Percentiles rank a stretch among this genome's conserved stretches.
phyloP scores from a whole-genome alignment of 2,888 invertebrate species.

The Lasioglossum morio region DNA sequence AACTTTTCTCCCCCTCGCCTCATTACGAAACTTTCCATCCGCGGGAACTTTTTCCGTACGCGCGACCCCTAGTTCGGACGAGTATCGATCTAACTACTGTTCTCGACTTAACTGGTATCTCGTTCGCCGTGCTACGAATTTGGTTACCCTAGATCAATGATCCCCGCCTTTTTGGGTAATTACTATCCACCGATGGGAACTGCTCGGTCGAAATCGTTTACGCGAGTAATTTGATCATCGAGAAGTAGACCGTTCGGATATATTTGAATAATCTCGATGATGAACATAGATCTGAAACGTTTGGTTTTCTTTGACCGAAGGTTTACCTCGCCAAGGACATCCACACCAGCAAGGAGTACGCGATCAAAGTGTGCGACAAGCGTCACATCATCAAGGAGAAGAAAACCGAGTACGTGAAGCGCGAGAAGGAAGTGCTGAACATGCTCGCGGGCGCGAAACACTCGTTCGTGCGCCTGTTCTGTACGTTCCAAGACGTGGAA shows the following conservation, averaged over 20 bases:
- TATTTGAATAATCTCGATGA: neutral
- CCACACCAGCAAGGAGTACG: constrained; percentile 95
- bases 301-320: constrained; percentile 77
- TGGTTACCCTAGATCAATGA: neutral
- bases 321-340: constrained; percentile 97
- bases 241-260: neutral
- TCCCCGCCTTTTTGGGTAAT: neutral
- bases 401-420: constrained; percentile 95
- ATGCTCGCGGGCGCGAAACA: constrained; percentile 92
- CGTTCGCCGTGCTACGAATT: neutral
- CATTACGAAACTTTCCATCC: constrained; percentile 22
- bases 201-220: neutral
- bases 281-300: neutral
- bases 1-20: constrained; percentile 43
- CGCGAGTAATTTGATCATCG: neutral
- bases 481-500: constrained; percentile 97
- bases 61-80: constrained; percentile 1
- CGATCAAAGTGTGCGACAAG: constrained; percentile 99
- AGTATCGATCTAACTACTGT: constrained; percentile 30
- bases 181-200: neutral
- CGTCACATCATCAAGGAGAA: constrained; percentile 96
- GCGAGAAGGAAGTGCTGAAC: constrained; percentile 97
- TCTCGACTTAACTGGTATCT: neutral
- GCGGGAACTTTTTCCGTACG: constrained; percentile 30
- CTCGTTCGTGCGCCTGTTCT: constrained; percentile 97